Conservation (phyloP, 1,140 invertebrate genomes). For the Ceratitis capitata region DNA sequence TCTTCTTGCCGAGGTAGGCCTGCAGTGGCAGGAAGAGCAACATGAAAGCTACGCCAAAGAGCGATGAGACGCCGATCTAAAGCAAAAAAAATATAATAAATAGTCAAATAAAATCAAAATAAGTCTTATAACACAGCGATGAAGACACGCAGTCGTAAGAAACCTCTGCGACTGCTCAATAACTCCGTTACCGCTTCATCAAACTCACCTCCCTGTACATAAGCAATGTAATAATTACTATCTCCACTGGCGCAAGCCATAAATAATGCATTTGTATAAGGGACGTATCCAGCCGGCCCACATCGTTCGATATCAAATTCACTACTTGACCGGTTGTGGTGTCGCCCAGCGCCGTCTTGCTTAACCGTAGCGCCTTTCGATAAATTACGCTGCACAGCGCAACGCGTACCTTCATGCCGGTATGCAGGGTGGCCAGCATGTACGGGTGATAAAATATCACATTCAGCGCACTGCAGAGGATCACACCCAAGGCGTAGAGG, state of each 20-base stretch:
- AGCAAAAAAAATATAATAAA: conserved; percentile 26
- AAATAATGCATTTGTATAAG: conserved; percentile 78
- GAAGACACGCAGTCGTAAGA: too few species aligned
- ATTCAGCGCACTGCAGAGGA: conserved; percentile 75
- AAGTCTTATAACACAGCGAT: too few species aligned
- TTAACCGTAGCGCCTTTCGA: conserved; percentile 79
- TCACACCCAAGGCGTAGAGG: conserved; percentile 74
- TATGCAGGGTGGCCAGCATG: conserved; percentile 77
- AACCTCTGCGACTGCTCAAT: background rate
- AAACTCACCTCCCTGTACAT: conserved; percentile 72
- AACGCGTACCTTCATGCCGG: conserved; percentile 83
- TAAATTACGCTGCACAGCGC: conserved; percentile 84
- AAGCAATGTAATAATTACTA: conserved; percentile 78
- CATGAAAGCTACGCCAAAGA: conserved; percentile 82
- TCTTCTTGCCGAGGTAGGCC: conserved; percentile 79
- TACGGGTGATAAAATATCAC: conserved; percentile 81
- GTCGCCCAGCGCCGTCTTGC: conserved; percentile 75
- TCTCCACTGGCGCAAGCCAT: conserved; percentile 85
- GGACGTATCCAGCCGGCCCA: conserved; percentile 76
- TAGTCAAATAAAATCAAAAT: background rate
- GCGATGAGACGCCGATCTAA: conserved; percentile 76
- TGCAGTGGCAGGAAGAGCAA: conserved; percentile 86
- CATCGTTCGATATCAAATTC: conserved; percentile 92
- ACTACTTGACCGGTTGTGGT: conserved; percentile 89
- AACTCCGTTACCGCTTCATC: background rate